Evolutionary conservation across 2,888 invertebrate genomes (phyloP), one percentile per base, ranked within the genome.

Genomic region (Mayetiola destructor): DNA sequence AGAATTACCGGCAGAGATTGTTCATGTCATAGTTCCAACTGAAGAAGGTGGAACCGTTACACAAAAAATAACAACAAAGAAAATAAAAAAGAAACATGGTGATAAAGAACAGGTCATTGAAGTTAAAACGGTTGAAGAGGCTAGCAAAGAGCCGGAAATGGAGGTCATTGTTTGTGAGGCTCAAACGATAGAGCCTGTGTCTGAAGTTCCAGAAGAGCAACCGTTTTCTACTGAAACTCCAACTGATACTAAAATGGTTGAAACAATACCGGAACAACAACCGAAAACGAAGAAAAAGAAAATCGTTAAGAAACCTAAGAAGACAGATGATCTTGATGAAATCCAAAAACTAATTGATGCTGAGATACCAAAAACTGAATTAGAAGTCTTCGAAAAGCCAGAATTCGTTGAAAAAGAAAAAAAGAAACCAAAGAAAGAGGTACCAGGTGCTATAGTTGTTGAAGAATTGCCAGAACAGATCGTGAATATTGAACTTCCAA

Each of bases 321-420:
- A 60, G 63, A 61, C 10, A 61, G 63, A 32, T 64, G 16, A 48
- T n/a, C 57, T 58, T 30, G 60, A 60, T 23, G 58, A 59, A 12
- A 59, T 59, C 5, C 52, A 54, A 36, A 55, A 52, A 30, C 42
- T 60, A 64, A 23, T 54, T 35, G 39, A 55, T n/a, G 29, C 56
- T 40, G 60, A 64, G 66, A 70, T 68, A 58, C 64, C 68, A 27
- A 66, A 68, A 59, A 65, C 69, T 2, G 68, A 69, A 60, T 64
- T 69, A 1, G 71, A 74, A 52, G 67, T 69, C 58, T 68, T 68
- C 32, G 70, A 73, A 62, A 65, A 71, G 57, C 64, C 66, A 65
- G 0, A 66, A 62, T 42, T 68, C 68, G 57, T 61, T 61, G 57
- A 61, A 61, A 12, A 66, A 66, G 0, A 73, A 69, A 61, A 71